Base-by-base conservation (phyloP, 2,797 vertebrate genomes). In the Molothrus ater region DNA sequence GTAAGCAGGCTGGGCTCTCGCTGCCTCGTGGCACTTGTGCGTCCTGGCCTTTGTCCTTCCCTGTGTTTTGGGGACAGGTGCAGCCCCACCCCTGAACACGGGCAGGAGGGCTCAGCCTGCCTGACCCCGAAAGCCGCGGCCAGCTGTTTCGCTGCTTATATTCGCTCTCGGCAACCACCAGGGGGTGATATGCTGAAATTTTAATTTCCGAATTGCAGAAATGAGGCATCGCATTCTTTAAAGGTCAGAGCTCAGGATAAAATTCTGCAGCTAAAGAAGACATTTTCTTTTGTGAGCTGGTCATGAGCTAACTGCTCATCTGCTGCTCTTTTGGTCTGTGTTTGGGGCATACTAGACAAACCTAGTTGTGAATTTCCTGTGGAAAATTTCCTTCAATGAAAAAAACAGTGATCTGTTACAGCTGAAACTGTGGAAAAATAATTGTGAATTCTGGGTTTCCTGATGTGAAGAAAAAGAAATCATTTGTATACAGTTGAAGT, bases 21-120 rank as follows among this genome's bases (percentile, higher is more conserved):
- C 22, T 0, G 2, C 31, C 11, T 12, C 0, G 0, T 1, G 5
- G 34, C 1, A 0, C 11, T 43, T 22, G 16, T 0, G 1, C 14
- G n/a, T 20, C 26, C 25, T 17, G 54, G 28, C 3, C 8, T 4
- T 19, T 28, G 20, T 7, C 11, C 42, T 28, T 5, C 29, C 17
- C 10, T 4, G 28, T 31, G 12, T 16, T 53, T 26, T 32, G 64
- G 54, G 43, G 31, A 19, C 17, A 10, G 38, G 43, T 7, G 2
- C 7, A 40, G 43, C 48, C 32, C 19, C 4, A 2, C 0, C 0
- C 6, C 26, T 3, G 15, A 13, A 2, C 3, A 1, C 0, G 11
- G 22, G 10, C 40, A 54, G 61, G 17, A 71, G 51, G 6, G 6
- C 42, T 51, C 25, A 2, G 9, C 38, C 10, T 8, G 5, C 0